Evolutionary conservation across 2,113 vertebrate genomes (phyloP), one percentile per base, ranked within the genome.

Genomic region (Tachuris rubrigastra): DNA sequence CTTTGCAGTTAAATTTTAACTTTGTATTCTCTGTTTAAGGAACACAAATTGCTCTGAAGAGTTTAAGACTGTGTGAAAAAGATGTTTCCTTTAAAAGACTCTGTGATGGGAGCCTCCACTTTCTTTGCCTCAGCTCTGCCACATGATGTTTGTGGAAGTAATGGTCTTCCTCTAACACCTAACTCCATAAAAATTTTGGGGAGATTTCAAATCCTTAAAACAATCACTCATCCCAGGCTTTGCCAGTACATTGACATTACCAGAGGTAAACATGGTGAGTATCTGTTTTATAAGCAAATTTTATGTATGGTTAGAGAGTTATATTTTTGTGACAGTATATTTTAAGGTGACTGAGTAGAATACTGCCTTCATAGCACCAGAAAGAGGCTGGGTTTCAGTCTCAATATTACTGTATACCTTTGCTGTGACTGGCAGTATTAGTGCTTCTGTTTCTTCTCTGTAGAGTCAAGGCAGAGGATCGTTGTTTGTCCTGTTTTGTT

Each of bases 101-200:
- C 99, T 2, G 98, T 99, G 95, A 98, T 99, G 92, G 99, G 99
- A 28, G 99, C 99, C 18, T 99, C 98, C 96, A 99, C 99, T 30
- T 99, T 99, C 95, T 99, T 99, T 74, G 99, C 99, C 30, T 99
- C 99, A 2, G 98, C 99, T 87, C 98, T 99, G 35, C 99, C 99
- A 9, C 99, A 99, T 87, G 99, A 99, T 94, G 99, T 99, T 74
- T 99, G 99, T 93, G 99, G 99, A 77, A 99, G 99, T 97, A 99
- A 99, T 13, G 99, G 99, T 4, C 99, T 99, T 67, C 99, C 99
- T 76, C 98, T 99, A 53, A 99, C 99, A 49, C 99, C 99, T 62
- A 99, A 99, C 97, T 99, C 99, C 95, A 99, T 99, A 95, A 99
- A 99, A 98, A 99, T 99, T 94, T 98, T 99, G 84, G 99, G 99